Conservation (phyloP, 2,113 vertebrate genomes). For the Percopsis transmontana region DNA sequence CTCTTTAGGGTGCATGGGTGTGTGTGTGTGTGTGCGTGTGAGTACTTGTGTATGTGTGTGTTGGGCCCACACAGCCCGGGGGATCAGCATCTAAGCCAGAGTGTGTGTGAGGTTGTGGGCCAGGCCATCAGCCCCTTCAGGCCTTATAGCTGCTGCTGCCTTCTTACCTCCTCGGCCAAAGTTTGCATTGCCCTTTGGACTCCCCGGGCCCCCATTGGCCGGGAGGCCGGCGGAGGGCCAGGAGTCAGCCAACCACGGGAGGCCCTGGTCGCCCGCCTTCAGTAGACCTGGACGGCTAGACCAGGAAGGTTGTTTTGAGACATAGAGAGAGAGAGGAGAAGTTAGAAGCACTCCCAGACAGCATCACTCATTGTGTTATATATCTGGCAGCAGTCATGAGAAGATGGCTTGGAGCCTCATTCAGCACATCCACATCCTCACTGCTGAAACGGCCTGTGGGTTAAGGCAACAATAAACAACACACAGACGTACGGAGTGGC, state of each 20-base stretch:
- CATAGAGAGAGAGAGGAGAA: conserved; percentile 13
- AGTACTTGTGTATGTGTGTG: conserved; percentile 36
- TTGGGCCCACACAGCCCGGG: neutral
- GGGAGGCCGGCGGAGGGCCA: conserved; percentile 95
- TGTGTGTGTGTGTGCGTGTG: conserved; percentile 41
- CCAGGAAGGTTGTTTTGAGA: conserved; percentile 36
- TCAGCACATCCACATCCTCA: conserved; percentile 67
- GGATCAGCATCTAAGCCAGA: neutral
- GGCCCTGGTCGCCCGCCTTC: conserved; percentile 87
- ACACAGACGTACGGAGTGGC: conserved; percentile 70
- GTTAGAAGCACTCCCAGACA: conserved; percentile 21
- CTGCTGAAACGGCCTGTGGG: too few relatives aligned
- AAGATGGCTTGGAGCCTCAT: conserved; percentile 69
- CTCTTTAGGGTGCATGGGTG: conserved; percentile 58
- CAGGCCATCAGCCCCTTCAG: conserved; percentile 1
- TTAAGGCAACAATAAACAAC: conserved; percentile 70
- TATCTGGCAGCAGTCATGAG: conserved; percentile 62
- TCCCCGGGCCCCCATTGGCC: conserved; percentile 86
- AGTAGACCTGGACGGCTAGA: conserved; percentile 89
- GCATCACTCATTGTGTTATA: conserved; percentile 46
- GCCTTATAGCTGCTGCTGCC: conserved; percentile 20
- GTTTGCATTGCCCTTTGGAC: conserved; percentile 86
- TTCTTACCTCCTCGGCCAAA: conserved; percentile 89
- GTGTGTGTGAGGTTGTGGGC: too few relatives aligned
- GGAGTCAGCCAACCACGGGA: conserved; percentile 94